Evolutionary conservation across 1,140 invertebrate genomes (phyloP).

Genomic region (Zaprionus vittiger): DNA sequence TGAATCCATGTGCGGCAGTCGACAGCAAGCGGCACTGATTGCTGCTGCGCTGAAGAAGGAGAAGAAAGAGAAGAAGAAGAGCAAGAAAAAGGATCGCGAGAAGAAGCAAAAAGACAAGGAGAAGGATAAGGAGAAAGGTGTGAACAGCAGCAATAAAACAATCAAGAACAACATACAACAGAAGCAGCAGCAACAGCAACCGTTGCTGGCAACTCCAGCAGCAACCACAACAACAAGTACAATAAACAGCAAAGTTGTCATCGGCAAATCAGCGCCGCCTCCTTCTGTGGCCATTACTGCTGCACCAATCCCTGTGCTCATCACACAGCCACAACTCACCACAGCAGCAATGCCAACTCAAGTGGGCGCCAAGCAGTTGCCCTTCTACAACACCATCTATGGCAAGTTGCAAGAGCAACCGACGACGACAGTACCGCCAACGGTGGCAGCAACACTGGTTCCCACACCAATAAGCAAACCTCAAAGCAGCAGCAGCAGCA

Average conservation of each 20-base stretch:
- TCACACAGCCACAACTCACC: slow-evolving; percentile 29
- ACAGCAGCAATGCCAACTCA: slow-evolving; percentile 10
- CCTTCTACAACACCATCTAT: slow-evolving; percentile 81
- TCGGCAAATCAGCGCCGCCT: slow-evolving; percentile 8
- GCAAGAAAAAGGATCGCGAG: slow-evolving; percentile 73
- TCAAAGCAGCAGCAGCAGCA: slow-evolving; percentile 17
- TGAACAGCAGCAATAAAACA: slow-evolving; percentile 7
- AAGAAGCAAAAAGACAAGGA: slow-evolving; percentile 68
- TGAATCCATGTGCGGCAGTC: slow-evolving; percentile 68
- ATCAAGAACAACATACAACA: slow-evolving; percentile 29
- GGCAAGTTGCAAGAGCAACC: slow-evolving; percentile 71
- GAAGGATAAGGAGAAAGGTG: slow-evolving; percentile 39
- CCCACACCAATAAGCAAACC: slow-evolving; percentile 24
- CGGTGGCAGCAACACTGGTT: slow-evolving; percentile 8
- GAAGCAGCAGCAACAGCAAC: slow-evolving; percentile 26
- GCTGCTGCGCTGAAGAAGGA: slow-evolving; percentile 70
- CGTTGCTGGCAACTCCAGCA: not conserved
- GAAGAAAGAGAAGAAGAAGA: slow-evolving; percentile 69
- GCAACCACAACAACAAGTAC: not conserved
- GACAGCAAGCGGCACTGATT: slow-evolving; percentile 61
- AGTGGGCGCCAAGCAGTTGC: slow-evolving; percentile 41
- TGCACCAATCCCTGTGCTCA: slow-evolving; percentile 48
- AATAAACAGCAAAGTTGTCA: not conserved
- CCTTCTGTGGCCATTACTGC: slow-evolving; percentile 31
- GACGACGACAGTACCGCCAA: not conserved